Evolutionary conservation across 2,888 invertebrate species (phyloP).

Genomic region (Pyrgus malvae): DNA sequence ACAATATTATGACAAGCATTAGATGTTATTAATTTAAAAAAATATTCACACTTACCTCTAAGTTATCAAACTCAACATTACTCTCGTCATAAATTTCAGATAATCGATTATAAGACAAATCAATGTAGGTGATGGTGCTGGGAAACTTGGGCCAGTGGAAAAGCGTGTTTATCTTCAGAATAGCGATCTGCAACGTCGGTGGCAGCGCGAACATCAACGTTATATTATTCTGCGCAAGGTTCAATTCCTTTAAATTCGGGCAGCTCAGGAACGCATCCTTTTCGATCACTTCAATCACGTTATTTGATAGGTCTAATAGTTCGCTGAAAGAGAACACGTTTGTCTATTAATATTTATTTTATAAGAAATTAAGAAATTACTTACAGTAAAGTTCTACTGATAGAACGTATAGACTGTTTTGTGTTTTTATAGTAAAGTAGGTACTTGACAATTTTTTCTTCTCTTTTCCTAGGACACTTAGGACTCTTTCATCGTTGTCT

Average conservation of each 20-base stretch:
- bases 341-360: too few species aligned
- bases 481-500: too few species aligned
- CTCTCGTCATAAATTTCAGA: slow-evolving; percentile 62
- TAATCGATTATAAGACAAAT: slow-evolving; percentile 68
- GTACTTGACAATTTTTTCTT: too few species aligned
- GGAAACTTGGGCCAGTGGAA: slow-evolving; percentile 73
- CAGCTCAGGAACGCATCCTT: slow-evolving; percentile 61
- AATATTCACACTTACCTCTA: slow-evolving; percentile 58
- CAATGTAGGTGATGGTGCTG: slow-evolving; percentile 63
- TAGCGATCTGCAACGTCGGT: slow-evolving; percentile 60
- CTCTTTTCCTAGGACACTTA: too few species aligned
- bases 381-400: too few species aligned
- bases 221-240: slow-evolving; percentile 74
- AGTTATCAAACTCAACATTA: slow-evolving; percentile 63
- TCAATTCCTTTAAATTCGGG: slow-evolving; percentile 63
- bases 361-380: too few species aligned
- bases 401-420: too few species aligned
- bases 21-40: too few species aligned
- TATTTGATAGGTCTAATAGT: slow-evolving; percentile 70
- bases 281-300: slow-evolving; percentile 70
- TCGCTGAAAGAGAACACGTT: slow-evolving; percentile 53
- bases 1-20: too few species aligned
- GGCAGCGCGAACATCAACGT: slow-evolving; percentile 66
- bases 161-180: slow-evolving; percentile 64
- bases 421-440: too few species aligned